A percentile compares a stretch with the other conserved stretches of the same genome.
These are phyloP conservation scores for Tigriopus japonicus DNA, from an alignment of 1,140 invertebrate genomes.

Conservation along the genomic window DNA sequence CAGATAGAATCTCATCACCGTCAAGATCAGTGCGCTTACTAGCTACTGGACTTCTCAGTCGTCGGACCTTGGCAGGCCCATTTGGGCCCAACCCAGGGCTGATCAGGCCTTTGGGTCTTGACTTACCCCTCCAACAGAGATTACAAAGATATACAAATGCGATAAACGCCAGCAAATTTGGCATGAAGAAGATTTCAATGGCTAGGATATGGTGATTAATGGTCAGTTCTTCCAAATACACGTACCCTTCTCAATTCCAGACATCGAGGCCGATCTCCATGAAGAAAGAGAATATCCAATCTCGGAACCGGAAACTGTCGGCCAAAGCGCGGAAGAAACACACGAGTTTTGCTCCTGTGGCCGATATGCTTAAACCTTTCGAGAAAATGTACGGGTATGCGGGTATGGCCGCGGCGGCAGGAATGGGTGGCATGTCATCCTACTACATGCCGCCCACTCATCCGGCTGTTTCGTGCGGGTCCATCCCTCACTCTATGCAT, in stretches of 20 bases:
- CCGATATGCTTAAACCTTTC: slow-evolving; percentile 29
- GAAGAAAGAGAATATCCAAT: slow-evolving; percentile 98
- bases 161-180: no score
- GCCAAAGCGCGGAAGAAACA: slow-evolving; percentile 92
- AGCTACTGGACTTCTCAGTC: no score
- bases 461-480: not conserved
- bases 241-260: slow-evolving; percentile 38
- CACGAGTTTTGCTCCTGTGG: slow-evolving; percentile 37
- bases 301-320: slow-evolving; percentile 80
- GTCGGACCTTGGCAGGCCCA: not conserved
- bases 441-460: not conserved
- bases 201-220: no score
- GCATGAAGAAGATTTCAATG: no score
- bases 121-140: not conserved
- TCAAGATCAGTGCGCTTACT: no score
- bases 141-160: no score
- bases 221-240: not conserved
- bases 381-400: slow-evolving; percentile 17
- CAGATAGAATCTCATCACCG: no score
- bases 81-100: not conserved
- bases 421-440: not conserved
- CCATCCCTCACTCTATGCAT: not conserved
- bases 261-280: slow-evolving; percentile 91
- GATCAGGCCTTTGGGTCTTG: not conserved
- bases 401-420: not conserved